Evolutionary conservation across 1,140 invertebrate species (phyloP), one percentile per base, ranked within the genome.

Genomic region (Zaprionus inermis): DNA sequence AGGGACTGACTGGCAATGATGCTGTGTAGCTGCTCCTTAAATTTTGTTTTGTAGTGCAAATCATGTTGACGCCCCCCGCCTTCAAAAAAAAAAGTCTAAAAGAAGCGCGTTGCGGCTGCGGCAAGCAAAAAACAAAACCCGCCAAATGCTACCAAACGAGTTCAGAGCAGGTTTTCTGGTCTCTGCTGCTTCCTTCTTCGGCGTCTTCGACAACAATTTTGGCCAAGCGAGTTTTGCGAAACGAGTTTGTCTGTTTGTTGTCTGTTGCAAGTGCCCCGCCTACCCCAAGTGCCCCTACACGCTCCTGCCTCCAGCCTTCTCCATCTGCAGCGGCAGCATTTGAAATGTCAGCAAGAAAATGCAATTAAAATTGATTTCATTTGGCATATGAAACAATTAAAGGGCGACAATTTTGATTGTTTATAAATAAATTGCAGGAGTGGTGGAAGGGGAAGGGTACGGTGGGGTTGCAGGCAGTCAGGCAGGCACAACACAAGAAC

Each of bases 21-120:
- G 66, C 72, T 74, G 72, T 64, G n/a, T 22, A 68, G 79, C 82
- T 86, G 72, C 83, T 88, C 82, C 82, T 85, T 86, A 76, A 81
- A 86, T 79, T 72, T 86, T 86, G 69, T 79, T 86, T 86, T 86
- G 79, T 86, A 82, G 82, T 86, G 83, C 82, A 86, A 86, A 86
- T 86, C 82, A 86, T 86, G 82, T 79, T 72, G 75, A 85, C 78
- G 78, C 75, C 83, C 71, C 82, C 66, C 78, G 64, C 78, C 71
- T 66, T 41, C 32, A 41, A 34, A 55, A 70, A 28, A 70, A 63
- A 56, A 28, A 9, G n/a, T 12, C 54, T 58, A 44, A 36, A 44
- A 34, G 20, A 46, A 30, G 57, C 54, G 18, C n/a, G 30, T n/a
- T n/a, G n/a, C n/a, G n/a, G n/a, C n/a, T n/a, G n/a, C n/a, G n/a